Base-by-base conservation (phyloP, 2,888 invertebrate genomes). In the Pimpla rufipes region DNA sequence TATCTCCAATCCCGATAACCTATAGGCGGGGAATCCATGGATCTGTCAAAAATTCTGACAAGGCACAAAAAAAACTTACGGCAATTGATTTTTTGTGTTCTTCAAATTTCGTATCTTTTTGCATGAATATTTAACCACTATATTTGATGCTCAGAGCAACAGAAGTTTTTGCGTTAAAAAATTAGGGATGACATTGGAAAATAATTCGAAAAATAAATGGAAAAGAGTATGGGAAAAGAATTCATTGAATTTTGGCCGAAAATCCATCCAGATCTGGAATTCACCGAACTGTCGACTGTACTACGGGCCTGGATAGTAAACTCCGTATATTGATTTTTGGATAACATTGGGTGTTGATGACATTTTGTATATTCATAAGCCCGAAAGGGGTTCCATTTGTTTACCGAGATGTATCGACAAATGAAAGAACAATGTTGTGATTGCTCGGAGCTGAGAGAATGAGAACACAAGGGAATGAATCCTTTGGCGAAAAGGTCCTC, bases 361-460 rank as follows among this genome's bases (percentile, higher is more conserved):
- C 5, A 23, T 62, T 16, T 40, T 40, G 18, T 37, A 18, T 18
- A 62, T 62, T 62, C 3, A 62, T 62, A 40, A 2, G 29, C 29
- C 52, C 16, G 5, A 42, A 68, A 59, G 59, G 47, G 37, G 0
- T 37, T 37, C 2, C 18, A 11, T 37, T 50, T 66, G 71, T 82
- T 76, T 52, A 55, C 18, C 21, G 47, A 57, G 70, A 79, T 64
- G 45, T 79, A 71, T 83, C 21, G 47, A 23, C 52, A 87, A 86
- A 88, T 88, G 86, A 85, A 90, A 89, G 87, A 89, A 90, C 88
- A 91, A 91, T 89, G 91, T 90, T 89, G 85, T 89, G 86, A 87
- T 89, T 87, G 42, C 73, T 59, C 37, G 23, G 55, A 64, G 42
- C 42, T 29, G 68, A 40, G n/a, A 47, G 57, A 83, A 79, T 29